Conservation (phyloP, 2,797 vertebrate genomes). For the Falco peregrinus region DNA sequence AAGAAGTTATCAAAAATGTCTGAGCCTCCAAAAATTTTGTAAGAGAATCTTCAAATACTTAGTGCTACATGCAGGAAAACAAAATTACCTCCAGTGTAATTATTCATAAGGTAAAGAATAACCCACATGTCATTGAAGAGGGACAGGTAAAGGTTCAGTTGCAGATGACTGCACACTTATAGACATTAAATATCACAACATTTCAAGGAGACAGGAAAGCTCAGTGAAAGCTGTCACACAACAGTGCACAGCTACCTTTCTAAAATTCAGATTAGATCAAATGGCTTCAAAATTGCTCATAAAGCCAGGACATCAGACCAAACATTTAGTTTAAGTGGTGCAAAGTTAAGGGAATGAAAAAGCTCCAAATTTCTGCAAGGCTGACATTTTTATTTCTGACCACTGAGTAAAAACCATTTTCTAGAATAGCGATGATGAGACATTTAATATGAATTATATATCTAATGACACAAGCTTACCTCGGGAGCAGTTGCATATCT, state of each 20-base stretch:
- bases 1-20: background rate
- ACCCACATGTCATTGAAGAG: background rate
- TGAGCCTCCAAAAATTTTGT: background rate
- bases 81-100: background rate
- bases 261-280: conserved; percentile 54
- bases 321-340: background rate
- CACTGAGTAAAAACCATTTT: conserved; percentile 8
- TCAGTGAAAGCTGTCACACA: conserved; percentile 40
- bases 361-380: background rate
- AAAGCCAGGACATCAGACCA: conserved; percentile 24
- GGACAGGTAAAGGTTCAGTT: conserved; percentile 50
- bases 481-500: background rate
- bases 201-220: conserved; percentile 14
- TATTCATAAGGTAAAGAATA: conserved; percentile 10
- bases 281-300: conserved; percentile 24
- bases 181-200: conserved; percentile 25
- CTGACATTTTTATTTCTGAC: conserved; percentile 41
- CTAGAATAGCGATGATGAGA: background rate
- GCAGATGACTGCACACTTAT: conserved; percentile 45
- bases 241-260: conserved; percentile 24
- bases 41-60: background rate
- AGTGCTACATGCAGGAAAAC: background rate
- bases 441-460: conserved; percentile 5
- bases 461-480: conserved; percentile 29
- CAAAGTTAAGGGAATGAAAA: conserved; percentile 9